A percentile compares a stretch with the other conserved stretches of the same genome.
Conservation (phyloP, 2,888 invertebrate species). For the Steinernema hermaphroditum region DNA sequence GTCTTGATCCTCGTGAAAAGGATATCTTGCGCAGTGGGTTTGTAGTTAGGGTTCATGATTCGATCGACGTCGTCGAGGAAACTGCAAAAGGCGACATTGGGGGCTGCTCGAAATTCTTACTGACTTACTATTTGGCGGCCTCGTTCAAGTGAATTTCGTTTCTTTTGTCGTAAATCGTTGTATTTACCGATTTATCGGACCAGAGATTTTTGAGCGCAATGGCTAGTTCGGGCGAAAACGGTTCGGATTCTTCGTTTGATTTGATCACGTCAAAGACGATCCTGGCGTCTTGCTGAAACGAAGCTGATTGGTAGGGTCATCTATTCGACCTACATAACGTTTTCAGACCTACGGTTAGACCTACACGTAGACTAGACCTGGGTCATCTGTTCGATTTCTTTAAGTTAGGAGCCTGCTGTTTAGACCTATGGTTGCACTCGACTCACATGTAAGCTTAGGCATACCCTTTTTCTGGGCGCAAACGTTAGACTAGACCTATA, state of each 20-base stretch:
- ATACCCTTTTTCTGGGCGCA: too few species aligned
- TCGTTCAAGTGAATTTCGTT: conserved; percentile 28
- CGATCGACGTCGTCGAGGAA: conserved; percentile 60
- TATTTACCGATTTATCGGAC: conserved; percentile 40
- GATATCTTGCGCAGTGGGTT: conserved; percentile 57
- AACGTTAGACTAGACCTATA: too few species aligned
- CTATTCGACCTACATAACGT: conserved; percentile 2
- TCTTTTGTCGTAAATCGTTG: conserved; percentile 7
- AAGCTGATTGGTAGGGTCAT: not conserved
- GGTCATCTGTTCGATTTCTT: too few species aligned
- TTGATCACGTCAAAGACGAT: conserved; percentile 52
- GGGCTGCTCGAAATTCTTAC: not conserved
- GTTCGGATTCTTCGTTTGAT: conserved; percentile 51
- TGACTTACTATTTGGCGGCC: conserved; percentile 33
- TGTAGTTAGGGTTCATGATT: conserved; percentile 51
- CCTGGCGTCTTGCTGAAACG: conserved; percentile 54
- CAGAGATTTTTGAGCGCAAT: conserved; percentile 50
- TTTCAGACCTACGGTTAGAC: too few species aligned
- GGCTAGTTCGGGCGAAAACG: conserved; percentile 50
- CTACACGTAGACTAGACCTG: too few species aligned
- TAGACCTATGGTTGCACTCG: too few species aligned
- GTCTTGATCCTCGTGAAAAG: conserved; percentile 59
- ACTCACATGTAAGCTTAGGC: too few species aligned
- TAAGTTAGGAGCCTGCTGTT: too few species aligned
- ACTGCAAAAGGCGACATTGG: conserved; percentile 44